phyloP scores from a whole-genome alignment of 2,888 invertebrate genomes.

The Polymixis flavicincta region DNA sequence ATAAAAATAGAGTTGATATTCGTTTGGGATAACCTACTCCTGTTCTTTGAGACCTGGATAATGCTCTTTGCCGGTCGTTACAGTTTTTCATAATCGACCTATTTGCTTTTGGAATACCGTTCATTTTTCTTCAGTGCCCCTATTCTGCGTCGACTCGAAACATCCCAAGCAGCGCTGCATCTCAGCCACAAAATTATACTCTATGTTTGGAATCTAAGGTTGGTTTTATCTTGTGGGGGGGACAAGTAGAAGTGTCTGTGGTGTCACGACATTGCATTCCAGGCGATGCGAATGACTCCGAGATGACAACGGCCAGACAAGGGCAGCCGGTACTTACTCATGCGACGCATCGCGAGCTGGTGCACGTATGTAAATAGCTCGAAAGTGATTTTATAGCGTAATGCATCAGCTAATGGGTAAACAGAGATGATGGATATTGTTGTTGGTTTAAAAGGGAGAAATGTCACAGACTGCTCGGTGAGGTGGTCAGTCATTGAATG shows the following conservation, averaged over 20 bases:
- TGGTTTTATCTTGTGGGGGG: slow-evolving; percentile 54
- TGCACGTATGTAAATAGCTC: slow-evolving; percentile 51
- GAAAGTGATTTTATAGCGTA: slow-evolving; percentile 51
- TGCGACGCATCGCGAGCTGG: slow-evolving; percentile 65
- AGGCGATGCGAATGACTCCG: slow-evolving; percentile 86
- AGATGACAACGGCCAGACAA: slow-evolving; percentile 89
- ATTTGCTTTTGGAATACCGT: slow-evolving; percentile 77
- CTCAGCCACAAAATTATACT: slow-evolving; percentile 39
- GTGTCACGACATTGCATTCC: slow-evolving; percentile 89
- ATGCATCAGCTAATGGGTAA: slow-evolving; percentile 22
- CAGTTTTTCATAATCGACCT: slow-evolving; percentile 79
- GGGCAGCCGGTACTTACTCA: slow-evolving; percentile 82
- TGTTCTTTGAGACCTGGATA: slow-evolving; percentile 79
- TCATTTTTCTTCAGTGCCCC: slow-evolving; percentile 73
- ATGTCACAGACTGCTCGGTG: not conserved
- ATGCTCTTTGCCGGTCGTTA: slow-evolving; percentile 77
- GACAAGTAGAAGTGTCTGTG: slow-evolving; percentile 59
- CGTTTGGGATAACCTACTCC: slow-evolving; percentile 69
- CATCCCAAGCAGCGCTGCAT: slow-evolving; percentile 47
- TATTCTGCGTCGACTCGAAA: slow-evolving; percentile 36
- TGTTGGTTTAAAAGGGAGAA: not conserved
- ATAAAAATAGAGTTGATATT: slow-evolving; percentile 69
- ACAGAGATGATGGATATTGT: not conserved
- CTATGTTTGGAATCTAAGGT: slow-evolving; percentile 42
- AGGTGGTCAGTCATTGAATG: not conserved